Evolutionary conservation across 2,888 invertebrate species (phyloP).

Genomic region (Microplitis deprimator): DNA sequence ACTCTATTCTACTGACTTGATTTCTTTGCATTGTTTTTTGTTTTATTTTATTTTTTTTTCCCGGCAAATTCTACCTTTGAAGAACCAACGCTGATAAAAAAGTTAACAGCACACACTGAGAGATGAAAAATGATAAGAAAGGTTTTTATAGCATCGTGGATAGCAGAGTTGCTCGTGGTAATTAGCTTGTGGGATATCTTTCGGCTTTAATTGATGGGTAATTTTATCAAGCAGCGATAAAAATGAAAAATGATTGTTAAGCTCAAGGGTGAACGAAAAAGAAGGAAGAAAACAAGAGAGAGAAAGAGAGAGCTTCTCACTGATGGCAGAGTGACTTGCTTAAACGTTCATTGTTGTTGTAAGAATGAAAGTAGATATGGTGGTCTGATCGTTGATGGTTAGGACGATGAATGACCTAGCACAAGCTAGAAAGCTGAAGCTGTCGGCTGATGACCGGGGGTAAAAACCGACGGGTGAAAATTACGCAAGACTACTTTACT

Average conservation of each 20-base stretch:
- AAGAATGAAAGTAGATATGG: constrained; percentile 28
- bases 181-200: constrained; percentile 38
- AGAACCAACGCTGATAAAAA: background rate
- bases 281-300: background rate
- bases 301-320: background rate
- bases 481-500: constrained; percentile 18
- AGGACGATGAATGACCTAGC: constrained; percentile 40
- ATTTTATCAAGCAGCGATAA: constrained; percentile 42
- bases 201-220: constrained; percentile 40
- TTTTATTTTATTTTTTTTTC: background rate
- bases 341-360: constrained; percentile 23
- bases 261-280: constrained; percentile 5
- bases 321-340: constrained; percentile 1
- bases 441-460: constrained; percentile 22
- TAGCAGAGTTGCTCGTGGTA: constrained; percentile 12
- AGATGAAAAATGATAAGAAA: constrained; percentile 14
- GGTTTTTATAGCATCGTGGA: background rate
- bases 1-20: background rate
- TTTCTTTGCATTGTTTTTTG: background rate
- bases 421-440: constrained; percentile 12
- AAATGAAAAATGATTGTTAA: constrained; percentile 40
- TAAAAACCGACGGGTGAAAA: constrained; percentile 33
- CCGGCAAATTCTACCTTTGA: background rate
- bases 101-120: background rate
- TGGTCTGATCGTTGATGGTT: constrained; percentile 19